Evolutionary conservation across 1,140 invertebrate genomes (phyloP), one percentile per base, ranked within the genome.

Genomic region (Nomia melanderi): DNA sequence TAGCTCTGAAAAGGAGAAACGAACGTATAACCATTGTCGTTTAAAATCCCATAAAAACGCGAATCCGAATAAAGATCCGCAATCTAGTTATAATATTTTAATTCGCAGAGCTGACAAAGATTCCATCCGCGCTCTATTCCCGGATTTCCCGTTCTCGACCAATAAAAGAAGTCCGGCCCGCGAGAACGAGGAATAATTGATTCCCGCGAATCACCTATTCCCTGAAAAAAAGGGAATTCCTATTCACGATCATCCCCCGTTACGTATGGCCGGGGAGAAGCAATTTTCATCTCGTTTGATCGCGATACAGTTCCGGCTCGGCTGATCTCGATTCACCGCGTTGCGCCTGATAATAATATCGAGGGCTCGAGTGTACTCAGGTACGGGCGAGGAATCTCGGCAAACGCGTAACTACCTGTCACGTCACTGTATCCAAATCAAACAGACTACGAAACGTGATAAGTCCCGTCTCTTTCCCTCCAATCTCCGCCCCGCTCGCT

Each of bases 321-420:
- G 17, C 25, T 75, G 66, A 57, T 25, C 66, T 27, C 64, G 69
- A 63, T 53, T 71, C 59, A 5, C 25, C 53, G 53, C 57, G 62
- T 54, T 17, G 50, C 23, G 63, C 64, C 75, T 73, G 67, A 83
- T 83, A 82, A 82, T 83, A 78, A 75, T 70, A 67, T 59, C 29
- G 64, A 72, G 57, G 44, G 60, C 17, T 50, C 14, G 63, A 82
- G 73, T 65, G 57, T 74, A 63, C 66, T 73, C 53, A 44, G 56
- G 31, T 47, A 66, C 25, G 54, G 29, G 33, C 29, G 44, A 44
- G 64, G 71, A 73, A 77, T 72, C 72, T 80, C 71, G 66, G 63
- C 71, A 76, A 84, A 83, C 77, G 65, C 81, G 77, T 83, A 84
- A 80, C 82, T 70, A 79, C 69, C 81, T 83, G 81, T 63, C 81